These are phyloP conservation scores for Malthinus seriepunctatus DNA, from an alignment of 2,888 invertebrate species.

Conservation along the genomic window DNA sequence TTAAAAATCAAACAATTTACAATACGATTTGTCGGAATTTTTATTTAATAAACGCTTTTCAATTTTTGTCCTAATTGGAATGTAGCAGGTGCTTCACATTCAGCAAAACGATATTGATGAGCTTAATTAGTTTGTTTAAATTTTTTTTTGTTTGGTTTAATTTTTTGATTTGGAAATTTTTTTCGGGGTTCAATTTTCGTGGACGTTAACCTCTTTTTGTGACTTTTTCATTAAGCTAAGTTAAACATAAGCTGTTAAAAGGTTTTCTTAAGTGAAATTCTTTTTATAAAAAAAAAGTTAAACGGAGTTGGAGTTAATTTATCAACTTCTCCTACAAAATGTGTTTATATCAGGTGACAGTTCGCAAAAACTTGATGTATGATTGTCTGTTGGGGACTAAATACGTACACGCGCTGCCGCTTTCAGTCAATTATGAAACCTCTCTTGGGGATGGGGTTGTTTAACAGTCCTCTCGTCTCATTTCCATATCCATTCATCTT, in stretches of 20 bases:
- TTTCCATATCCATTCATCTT: conserved; percentile 37
- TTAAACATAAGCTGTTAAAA: conserved; percentile 1
- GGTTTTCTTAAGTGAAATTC: conserved; percentile 9
- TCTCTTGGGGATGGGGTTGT: conserved; percentile 32
- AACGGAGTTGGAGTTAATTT: conserved; percentile 22
- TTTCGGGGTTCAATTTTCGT: too few species aligned
- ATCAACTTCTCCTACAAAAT: conserved; percentile 27
- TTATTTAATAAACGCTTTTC: too few species aligned
- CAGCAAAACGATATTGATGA: too few species aligned
- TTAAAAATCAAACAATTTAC: too few species aligned
- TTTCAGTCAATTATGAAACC: conserved; percentile 35
- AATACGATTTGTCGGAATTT: too few species aligned
- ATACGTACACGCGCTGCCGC: conserved; percentile 31
- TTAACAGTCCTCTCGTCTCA: conserved; percentile 35
- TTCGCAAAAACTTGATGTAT: conserved; percentile 33
- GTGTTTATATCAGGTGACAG: conserved; percentile 31
- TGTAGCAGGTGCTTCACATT: too few species aligned
- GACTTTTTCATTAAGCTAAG: neutral
- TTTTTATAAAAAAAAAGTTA: conserved; percentile 10
- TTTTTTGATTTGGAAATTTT: too few species aligned
- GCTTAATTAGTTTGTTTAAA: too few species aligned
- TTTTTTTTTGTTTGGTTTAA: too few species aligned
- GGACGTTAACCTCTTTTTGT: too few species aligned
- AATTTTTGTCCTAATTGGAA: too few species aligned
- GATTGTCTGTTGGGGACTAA: conserved; percentile 30